A percentile compares a stretch with the other conserved stretches of the same genome.
Conservation (phyloP, 2,888 invertebrate species). For the Drosophila borborema region DNA sequence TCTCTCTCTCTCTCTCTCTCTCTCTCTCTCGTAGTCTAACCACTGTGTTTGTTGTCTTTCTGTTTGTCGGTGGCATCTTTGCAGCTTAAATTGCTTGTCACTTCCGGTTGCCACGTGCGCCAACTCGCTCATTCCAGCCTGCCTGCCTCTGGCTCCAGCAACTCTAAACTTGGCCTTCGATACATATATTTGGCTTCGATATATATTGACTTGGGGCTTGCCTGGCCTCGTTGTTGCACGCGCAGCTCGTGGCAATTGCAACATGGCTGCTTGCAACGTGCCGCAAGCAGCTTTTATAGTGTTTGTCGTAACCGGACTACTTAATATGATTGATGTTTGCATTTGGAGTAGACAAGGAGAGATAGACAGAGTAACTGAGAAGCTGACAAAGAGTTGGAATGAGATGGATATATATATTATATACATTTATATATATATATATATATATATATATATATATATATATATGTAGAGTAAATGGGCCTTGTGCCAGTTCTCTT, state of each 20-base stretch:
- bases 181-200: constrained; percentile 15
- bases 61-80: constrained; percentile 23
- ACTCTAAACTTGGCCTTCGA: constrained; percentile 45
- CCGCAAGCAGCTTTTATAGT: constrained; percentile 10
- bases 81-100: constrained; percentile 64
- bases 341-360: constrained; percentile 6
- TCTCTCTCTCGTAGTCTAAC: too few relatives aligned
- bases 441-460: constrained; percentile 4
- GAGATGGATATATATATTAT: background rate
- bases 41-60: constrained; percentile 11
- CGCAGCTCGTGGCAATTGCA: constrained; percentile 10
- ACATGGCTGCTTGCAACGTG: constrained; percentile 17
- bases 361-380: background rate
- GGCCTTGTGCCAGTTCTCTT: constrained; percentile 44
- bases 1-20: too few relatives aligned
- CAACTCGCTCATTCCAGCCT: background rate
- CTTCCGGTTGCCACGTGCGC: constrained; percentile 43
- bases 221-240: background rate
- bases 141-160: background rate
- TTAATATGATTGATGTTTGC: constrained; percentile 57
- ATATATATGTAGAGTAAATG: constrained; percentile 4
- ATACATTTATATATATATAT: background rate
- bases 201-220: constrained; percentile 16
- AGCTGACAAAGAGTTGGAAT: background rate
- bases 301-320: constrained; percentile 21